Evolutionary conservation across 2,113 vertebrate species (phyloP).

Genomic region (Perca schrenkii): DNA sequence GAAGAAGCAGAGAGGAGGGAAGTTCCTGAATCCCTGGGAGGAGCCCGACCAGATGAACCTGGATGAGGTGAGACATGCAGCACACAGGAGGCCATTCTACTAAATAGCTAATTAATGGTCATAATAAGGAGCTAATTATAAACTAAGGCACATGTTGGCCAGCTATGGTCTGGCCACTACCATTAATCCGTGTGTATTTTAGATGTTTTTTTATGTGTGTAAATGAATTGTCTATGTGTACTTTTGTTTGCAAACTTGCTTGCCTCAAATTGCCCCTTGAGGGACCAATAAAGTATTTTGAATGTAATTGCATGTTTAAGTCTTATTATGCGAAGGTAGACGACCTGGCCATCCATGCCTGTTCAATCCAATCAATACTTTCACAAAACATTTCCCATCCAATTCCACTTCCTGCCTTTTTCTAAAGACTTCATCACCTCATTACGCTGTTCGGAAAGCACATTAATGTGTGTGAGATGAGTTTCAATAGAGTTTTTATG

Average conservation of each 20-base stretch:
- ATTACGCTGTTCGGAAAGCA: slow-evolving; percentile 62
- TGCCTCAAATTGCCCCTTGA: not conserved
- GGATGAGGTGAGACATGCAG: slow-evolving; percentile 89
- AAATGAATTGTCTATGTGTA: not conserved
- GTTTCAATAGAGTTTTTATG: slow-evolving; percentile 55
- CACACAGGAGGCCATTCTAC: not conserved
- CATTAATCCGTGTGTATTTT: not conserved
- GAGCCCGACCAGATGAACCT: slow-evolving; percentile 98
- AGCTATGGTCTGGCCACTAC: not conserved
- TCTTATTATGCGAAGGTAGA: slow-evolving; percentile 30
- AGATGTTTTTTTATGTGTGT: not conserved
- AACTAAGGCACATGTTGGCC: not conserved
- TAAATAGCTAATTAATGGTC: not conserved
- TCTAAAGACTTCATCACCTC: slow-evolving; percentile 55
- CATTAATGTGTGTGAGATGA: slow-evolving; percentile 52
- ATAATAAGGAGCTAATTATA: not conserved
- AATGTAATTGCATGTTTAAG: not conserved
- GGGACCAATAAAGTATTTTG: not conserved
- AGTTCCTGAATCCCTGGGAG: slow-evolving; percentile 94
- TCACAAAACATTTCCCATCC: slow-evolving; percentile 43
- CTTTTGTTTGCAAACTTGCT: not conserved
- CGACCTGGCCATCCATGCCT: not conserved
- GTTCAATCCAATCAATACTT: slow-evolving; percentile 38
- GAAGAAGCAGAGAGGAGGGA: slow-evolving; percentile 94
- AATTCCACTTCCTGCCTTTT: slow-evolving; percentile 49